Percentiles rank a stretch among this genome's conserved stretches.
Evolutionary conservation across 2,113 vertebrate species (phyloP).

Genomic region (Micromys minutus): DNA sequence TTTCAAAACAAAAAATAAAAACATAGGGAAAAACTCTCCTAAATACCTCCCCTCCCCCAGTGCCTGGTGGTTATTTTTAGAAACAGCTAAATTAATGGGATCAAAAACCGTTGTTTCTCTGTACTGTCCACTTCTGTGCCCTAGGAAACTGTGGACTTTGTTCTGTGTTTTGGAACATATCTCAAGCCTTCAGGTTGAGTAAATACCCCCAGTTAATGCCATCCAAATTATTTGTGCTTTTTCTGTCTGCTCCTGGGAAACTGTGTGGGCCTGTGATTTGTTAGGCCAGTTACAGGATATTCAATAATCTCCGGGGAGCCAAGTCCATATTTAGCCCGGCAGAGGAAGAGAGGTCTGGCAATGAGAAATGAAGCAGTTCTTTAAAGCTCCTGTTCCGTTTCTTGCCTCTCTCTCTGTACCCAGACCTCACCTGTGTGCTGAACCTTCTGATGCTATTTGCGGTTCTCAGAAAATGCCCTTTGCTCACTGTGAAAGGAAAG

Average conservation of each 20-base stretch:
- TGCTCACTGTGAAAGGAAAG: conserved; percentile 20
- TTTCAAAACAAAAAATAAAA: not conserved
- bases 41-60: not conserved
- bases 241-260: conserved; percentile 72
- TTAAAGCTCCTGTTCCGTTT: conserved; percentile 10
- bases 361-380: conserved; percentile 60
- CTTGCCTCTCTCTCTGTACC: conserved; percentile 35
- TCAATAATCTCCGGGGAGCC: conserved; percentile 54
- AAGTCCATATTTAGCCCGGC: conserved; percentile 70
- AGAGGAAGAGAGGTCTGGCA: conserved; percentile 56
- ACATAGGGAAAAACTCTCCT: too few relatives aligned
- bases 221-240: conserved; percentile 60
- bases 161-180: conserved; percentile 60
- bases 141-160: conserved; percentile 38
- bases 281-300: conserved; percentile 64
- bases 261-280: conserved; percentile 56
- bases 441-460: conserved; percentile 33
- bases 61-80: not conserved
- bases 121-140: not conserved
- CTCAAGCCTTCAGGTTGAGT: conserved; percentile 40
- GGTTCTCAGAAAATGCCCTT: conserved; percentile 33
- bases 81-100: conserved; percentile 5
- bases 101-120: not conserved
- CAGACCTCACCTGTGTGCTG: not conserved
- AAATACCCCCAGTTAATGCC: conserved; percentile 55